Evolutionary conservation across 2,113 vertebrate genomes (phyloP), one percentile per base, ranked within the genome.

Genomic region (Nettapus auritus): DNA sequence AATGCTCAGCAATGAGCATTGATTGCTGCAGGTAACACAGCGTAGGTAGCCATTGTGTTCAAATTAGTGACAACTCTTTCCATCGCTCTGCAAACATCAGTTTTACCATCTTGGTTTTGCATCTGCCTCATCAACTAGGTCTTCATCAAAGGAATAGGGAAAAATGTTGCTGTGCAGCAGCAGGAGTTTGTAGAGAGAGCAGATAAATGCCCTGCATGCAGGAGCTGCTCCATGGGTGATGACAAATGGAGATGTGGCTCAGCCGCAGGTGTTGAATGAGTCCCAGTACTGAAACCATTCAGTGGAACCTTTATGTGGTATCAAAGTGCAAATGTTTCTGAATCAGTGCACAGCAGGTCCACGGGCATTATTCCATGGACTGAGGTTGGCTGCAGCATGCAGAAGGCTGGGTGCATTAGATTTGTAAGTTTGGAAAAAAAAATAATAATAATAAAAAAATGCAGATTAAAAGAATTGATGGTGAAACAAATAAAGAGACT

Each of bases 291-390:
- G 60, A 48, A 83, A 56, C n/a, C 6, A 25, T 56, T 88, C 56
- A 77, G 63, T 36, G 60, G 86, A 74, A 50, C 31, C 3, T 78
- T 44, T 53, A 46, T 75, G 86, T 44, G 18, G 20, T 40, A n/a
- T 64, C 4, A 1, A 66, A 66, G 18, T 53, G 33, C 18, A 56
- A 33, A 53, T 48, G 21, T 69, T 48, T 48, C 29, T 0, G 0
- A 50, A 23, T 10, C 18, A 3, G 7, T 21, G 52, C 28, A 56
- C 1, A 3, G 40, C 0, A 2, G 29, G 13, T n/a, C 82, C 19
- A 8, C 16, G 28, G 10, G 18, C 55, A 36, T 66, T 40, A 62
- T 21, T 85, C 12, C 36, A 28, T 2, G 5, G 50, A 67, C 28
- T 19, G 26, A 81, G 48, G 26, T 52, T 34, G 70, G 53, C 66